Evolutionary conservation across 2,888 invertebrate species (phyloP).

Genomic region (Drosophila paracracens): DNA sequence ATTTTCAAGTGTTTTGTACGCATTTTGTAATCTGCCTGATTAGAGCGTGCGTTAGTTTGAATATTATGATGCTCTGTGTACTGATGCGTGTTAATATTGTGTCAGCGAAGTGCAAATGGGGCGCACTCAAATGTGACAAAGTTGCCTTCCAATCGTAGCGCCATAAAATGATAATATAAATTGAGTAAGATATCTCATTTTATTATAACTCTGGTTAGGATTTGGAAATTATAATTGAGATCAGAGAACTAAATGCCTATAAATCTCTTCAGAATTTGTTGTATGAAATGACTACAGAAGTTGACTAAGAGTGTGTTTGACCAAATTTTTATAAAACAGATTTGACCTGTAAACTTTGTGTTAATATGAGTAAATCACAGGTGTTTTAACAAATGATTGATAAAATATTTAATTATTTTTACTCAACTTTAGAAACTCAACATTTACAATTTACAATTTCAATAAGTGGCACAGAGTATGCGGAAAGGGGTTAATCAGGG

Average conservation of each 20-base stretch:
- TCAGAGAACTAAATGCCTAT: not conserved
- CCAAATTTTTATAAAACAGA: not conserved
- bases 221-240: not conserved
- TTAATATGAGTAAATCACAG: not conserved
- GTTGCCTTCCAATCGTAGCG: constrained; percentile 31
- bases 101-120: constrained; percentile 37
- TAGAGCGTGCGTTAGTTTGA: constrained; percentile 10
- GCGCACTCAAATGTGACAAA: constrained; percentile 46
- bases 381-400: too few species aligned
- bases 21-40: constrained; percentile 21
- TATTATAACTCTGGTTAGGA: not conserved
- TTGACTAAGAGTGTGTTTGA: not conserved
- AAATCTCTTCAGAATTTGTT: too few species aligned
- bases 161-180: constrained; percentile 2
- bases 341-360: not conserved
- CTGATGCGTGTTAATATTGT: constrained; percentile 23
- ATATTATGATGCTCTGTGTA: constrained; percentile 8
- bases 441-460: not conserved
- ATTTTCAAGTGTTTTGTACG: constrained; percentile 61
- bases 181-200: not conserved
- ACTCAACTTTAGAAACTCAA: not conserved
- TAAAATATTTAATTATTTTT: not conserved
- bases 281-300: too few species aligned
- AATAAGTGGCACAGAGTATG: not conserved
- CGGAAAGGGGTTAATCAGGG: not conserved